phyloP scores from a whole-genome alignment of 2,113 vertebrate genomes.

The Pseudopodoces humilis region DNA sequence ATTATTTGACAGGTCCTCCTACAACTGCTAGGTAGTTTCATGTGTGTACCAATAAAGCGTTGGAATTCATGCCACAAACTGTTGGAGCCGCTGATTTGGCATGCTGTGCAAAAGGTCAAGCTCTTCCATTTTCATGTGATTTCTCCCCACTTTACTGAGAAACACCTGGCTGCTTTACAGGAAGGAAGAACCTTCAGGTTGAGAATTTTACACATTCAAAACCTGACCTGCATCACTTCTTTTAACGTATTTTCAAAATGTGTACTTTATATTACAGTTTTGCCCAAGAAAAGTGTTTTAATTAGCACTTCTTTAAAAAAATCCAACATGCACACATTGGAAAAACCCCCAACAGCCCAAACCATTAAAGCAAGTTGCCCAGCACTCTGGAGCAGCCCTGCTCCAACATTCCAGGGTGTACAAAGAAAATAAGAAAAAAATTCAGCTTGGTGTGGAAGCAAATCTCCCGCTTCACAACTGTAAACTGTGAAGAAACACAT shows the following conservation, averaged over 20 bases:
- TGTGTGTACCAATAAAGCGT: background rate
- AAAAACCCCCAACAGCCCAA: background rate
- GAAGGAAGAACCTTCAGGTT: background rate
- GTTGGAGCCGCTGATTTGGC: background rate
- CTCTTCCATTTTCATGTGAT: background rate
- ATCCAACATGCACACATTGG: background rate
- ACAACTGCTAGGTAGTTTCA: background rate
- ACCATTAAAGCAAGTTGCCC: background rate
- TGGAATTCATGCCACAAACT: conserved; percentile 12
- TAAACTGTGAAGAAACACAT: conserved; percentile 27
- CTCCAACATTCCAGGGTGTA: conserved; percentile 7
- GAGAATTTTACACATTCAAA: conserved; percentile 4
- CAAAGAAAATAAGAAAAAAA: conserved; percentile 31
- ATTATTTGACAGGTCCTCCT: conserved; percentile 12
- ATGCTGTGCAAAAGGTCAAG: conserved; percentile 26
- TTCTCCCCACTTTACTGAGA: background rate
- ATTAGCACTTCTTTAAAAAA: conserved; percentile 37
- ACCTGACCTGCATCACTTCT: background rate
- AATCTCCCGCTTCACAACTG: background rate
- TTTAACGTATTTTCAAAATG: background rate
- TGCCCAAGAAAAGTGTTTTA: conserved; percentile 5
- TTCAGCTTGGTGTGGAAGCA: background rate
- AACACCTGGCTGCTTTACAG: conserved; percentile 5
- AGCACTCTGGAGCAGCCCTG: background rate
- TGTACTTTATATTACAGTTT: background rate